Base-by-base conservation (phyloP, 37 sponge, comb jelly and placozoan species). In the Spongilla lacustris region DNA sequence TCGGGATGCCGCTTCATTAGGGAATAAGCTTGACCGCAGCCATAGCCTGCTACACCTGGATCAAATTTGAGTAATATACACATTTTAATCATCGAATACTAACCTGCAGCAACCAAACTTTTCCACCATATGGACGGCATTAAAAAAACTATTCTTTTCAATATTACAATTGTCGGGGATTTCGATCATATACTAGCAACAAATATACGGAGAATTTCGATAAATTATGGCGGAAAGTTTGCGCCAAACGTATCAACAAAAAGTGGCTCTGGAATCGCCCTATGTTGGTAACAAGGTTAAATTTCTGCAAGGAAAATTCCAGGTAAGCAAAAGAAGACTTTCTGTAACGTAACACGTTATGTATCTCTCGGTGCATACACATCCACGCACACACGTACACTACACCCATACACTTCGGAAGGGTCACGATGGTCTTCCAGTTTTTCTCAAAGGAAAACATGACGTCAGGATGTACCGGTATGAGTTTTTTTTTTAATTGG, bases 11-110 rank as follows among this genome's bases (percentile, higher is more conserved):
- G 22, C 49, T 77, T 78, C 21, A 38, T 35, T 1, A 66, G 26
- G 0, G 76, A 26, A 23, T 36, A 49, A 0, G 32, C 23, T 29
- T 76, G 76, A 6, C 89, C 93, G 76, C 93, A 76, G 13, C 50
- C 74, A 68, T 78, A 79, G 21, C 93, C 93, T 30, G 81, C 73
- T 38, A 85, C 83, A 50, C 93, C 93, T 92, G n/a, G n/a, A n/a
- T n/a, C n/a, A n/a, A n/a, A n/a, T n/a, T n/a, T n/a, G n/a, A n/a
- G n/a, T n/a, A n/a, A n/a, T n/a, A n/a, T n/a, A n/a, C n/a, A n/a
- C n/a, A n/a, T n/a, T 76, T 68, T 68, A 69, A 22, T 36, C 70
- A 79, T 22, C 11, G 4, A 33, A 26, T 2, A 50, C 74, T 28
- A 14, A 83, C 81, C 86, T 73, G 83, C 87, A 48, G 74, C 30